Conservation (phyloP, 2,888 invertebrate species). For the Amiota minor region DNA sequence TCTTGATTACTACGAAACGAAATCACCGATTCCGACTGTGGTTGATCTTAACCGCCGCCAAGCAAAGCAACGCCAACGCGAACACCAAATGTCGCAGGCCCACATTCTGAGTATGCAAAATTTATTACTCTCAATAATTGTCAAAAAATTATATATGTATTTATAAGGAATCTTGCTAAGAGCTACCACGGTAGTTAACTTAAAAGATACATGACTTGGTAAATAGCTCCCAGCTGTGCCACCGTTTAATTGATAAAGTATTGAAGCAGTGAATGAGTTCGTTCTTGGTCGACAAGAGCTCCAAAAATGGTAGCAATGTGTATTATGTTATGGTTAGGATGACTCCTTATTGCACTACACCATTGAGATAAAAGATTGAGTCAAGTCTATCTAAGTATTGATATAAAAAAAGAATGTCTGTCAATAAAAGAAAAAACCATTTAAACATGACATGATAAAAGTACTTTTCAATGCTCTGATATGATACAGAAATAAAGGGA, state of each 20-base stretch:
- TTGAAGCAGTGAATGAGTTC: slow-evolving; percentile 7
- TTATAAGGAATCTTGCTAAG: slow-evolving; percentile 47
- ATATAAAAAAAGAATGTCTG: too few relatives aligned
- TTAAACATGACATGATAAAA: too few relatives aligned
- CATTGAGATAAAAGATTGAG: too few relatives aligned
- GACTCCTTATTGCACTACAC: background rate
- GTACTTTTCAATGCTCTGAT: too few relatives aligned
- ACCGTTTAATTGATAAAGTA: slow-evolving; percentile 65
- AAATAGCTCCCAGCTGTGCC: slow-evolving; percentile 59
- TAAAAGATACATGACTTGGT: background rate
- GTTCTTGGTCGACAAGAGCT: background rate
- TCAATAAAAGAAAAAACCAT: too few relatives aligned
- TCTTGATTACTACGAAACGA: background rate
- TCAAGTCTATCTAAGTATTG: too few relatives aligned
- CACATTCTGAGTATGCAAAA: slow-evolving; percentile 51
- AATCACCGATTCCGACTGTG: background rate
- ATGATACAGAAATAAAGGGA: too few relatives aligned
- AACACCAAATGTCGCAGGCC: slow-evolving; percentile 24
- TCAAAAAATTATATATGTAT: slow-evolving; percentile 67
- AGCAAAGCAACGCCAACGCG: too few relatives aligned
- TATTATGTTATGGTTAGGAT: background rate
- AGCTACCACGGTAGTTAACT: slow-evolving; percentile 43
- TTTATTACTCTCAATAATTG: slow-evolving; percentile 69
- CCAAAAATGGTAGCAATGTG: slow-evolving; percentile 18
- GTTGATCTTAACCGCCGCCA: slow-evolving; percentile 19